Evolutionary conservation across 2,797 vertebrate genomes (phyloP).

Genomic region (Botia almorhae): DNA sequence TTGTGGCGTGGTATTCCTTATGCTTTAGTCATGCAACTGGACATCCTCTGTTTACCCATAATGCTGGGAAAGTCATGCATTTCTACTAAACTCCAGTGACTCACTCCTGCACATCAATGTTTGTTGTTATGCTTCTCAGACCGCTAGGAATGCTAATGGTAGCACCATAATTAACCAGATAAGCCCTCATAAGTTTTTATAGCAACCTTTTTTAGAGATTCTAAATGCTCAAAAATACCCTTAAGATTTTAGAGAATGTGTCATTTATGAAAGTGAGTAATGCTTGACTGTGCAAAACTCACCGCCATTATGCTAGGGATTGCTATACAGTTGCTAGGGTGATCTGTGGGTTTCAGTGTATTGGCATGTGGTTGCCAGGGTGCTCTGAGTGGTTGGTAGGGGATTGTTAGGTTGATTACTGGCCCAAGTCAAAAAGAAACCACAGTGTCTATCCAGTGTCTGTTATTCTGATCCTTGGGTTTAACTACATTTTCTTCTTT

Average conservation of each 20-base stretch:
- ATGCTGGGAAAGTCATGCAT: not conserved
- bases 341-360: not conserved
- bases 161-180: too few relatives aligned
- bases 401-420: not conserved
- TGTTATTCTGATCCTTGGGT: too few relatives aligned
- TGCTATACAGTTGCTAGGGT: not conserved
- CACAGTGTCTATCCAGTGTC: too few relatives aligned
- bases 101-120: not conserved
- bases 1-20: not conserved
- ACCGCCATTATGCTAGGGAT: not conserved
- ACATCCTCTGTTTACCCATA: not conserved
- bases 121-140: conserved; percentile 15
- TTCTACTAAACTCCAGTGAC: conserved; percentile 9
- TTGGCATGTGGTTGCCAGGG: not conserved
- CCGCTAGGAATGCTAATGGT: not conserved
- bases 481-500: too few relatives aligned
- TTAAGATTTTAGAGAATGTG: too few relatives aligned
- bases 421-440: too few relatives aligned
- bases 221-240: too few relatives aligned
- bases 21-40: conserved; percentile 11
- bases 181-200: too few relatives aligned
- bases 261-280: not conserved
- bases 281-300: not conserved
- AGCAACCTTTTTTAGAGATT: too few relatives aligned
- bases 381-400: not conserved